Evolutionary conservation across 37 sponge, comb jelly and placozoan genomes (phyloP).

Genomic region (Ianthella basta): DNA sequence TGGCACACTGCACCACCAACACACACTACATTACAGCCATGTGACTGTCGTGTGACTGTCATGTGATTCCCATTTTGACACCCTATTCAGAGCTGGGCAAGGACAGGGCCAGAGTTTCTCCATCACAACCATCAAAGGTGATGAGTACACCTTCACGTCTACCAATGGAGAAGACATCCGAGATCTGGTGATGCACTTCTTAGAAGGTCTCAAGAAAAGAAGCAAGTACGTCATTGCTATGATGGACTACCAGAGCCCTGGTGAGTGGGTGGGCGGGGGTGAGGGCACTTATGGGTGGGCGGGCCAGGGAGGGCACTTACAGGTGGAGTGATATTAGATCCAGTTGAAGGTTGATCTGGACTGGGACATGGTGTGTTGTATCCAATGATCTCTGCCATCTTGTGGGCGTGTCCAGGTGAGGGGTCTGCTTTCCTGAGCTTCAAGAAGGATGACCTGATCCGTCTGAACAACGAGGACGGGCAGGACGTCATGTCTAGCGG

Average conservation of each 20-base stretch:
- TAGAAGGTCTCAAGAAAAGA: constrained; percentile 88
- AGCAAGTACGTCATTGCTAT: constrained; percentile 91
- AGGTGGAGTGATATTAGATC: too few relatives aligned
- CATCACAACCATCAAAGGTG: constrained; percentile 71
- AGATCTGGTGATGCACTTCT: constrained; percentile 79
- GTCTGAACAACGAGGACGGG: constrained; percentile 75
- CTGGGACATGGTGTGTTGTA: too few relatives aligned
- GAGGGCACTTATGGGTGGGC: too few relatives aligned
- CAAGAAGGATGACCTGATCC: constrained; percentile 89
- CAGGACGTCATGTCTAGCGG: constrained; percentile 89
- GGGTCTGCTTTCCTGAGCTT: constrained; percentile 93
- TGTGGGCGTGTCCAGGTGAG: constrained; percentile 65
- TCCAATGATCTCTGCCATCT: not conserved
- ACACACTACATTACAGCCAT: too few relatives aligned
- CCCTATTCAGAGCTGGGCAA: constrained; percentile 42
- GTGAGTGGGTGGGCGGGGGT: too few relatives aligned
- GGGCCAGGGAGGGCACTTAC: too few relatives aligned
- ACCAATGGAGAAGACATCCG: constrained; percentile 91
- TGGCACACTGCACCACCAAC: too few relatives aligned
- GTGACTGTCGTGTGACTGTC: not conserved
- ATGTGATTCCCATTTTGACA: not conserved
- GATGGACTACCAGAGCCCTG: constrained; percentile 95
- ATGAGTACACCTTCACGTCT: constrained; percentile 94
- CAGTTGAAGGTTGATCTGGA: too few relatives aligned
- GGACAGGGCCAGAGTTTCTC: constrained; percentile 87